Base-by-base conservation (phyloP, 2,797 vertebrate species). In the Cynopterus sphinx region DNA sequence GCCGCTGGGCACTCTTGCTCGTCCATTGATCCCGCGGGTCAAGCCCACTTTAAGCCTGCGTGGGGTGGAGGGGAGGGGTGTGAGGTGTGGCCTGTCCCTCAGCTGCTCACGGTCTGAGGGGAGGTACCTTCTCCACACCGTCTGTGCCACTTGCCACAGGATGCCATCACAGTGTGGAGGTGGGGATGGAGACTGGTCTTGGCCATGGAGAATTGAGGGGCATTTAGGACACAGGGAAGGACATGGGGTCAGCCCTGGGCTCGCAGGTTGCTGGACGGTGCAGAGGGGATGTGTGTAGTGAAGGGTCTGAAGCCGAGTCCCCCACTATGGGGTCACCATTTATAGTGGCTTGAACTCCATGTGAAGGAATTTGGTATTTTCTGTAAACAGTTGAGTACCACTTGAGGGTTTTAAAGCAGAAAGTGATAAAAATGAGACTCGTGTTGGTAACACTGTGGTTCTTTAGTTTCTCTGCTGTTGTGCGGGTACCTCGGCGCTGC, bases 361-460 rank as follows among this genome's bases (percentile, higher is more conserved):
- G 36, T 39, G 67, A 83, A 67, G 39, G 68, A 75, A 39, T 75
- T 75, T 21, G 46, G 15, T 28, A 73, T 57, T 89, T 82, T 65
- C 36, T 39, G 0, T 53, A 22, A 13, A 53, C 46, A 88, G 75
- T 67, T 39, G 28, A 57, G 7, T n/a, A n/a, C 9, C 15, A 10
- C 33, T 70, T 22, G 49, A 0, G 33, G 51, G 55, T 51, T 70
- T 70, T 33, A 53, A 61, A 61, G n/a, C 3, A 6, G 51, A 41
- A 77, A 68, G 53, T 59, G 41, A 61, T 84, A 49, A 68, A 68
- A 22, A 22, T 61, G 43, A 36, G 61, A 49, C 11, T 21, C 16
- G 2, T 22, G 9, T 53, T 70, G 53, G 68, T 51, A 41, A 28
- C 53, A 3, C 16, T 31, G 7, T 36, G 46, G 28, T 81, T 8